Conservation (phyloP, 1,140 invertebrate species). For the Bombus ignitus region DNA sequence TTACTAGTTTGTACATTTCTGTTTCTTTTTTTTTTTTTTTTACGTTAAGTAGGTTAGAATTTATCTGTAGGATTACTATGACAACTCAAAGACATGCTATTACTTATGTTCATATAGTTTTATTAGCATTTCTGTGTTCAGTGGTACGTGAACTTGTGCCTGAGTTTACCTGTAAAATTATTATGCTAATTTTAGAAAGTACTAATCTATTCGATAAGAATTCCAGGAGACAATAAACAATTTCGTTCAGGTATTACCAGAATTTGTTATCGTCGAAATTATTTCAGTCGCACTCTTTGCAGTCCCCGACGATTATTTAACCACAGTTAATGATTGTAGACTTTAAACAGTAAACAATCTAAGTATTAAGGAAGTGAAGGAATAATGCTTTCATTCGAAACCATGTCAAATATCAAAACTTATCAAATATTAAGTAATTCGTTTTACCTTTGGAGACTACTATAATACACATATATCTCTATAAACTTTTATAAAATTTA, state of each 20-base stretch:
- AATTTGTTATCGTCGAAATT: not conserved
- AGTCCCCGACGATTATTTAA: not conserved
- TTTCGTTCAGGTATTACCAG: not conserved
- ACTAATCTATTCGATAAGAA: not conserved
- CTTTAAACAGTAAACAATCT: no score
- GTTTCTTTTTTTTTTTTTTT: no score
- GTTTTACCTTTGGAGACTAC: no score
- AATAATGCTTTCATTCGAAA: no score
- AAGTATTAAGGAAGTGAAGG: no score
- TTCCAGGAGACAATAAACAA: not conserved
- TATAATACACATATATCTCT: no score
- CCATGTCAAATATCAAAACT: no score
- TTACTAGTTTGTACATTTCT: not conserved
- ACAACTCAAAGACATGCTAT: not conserved
- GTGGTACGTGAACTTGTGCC: not conserved
- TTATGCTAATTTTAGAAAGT: not conserved
- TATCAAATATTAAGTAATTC: no score
- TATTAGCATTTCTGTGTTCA: not conserved
- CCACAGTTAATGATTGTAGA: not conserved
- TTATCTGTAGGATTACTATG: not conserved
- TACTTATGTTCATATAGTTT: not conserved
- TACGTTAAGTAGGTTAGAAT: not conserved
- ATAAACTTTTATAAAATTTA: no score
- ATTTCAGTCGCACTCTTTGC: not conserved
- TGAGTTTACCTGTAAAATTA: not conserved